Percentiles rank a stretch among this genome's conserved stretches.
Conservation (phyloP, 1,140 invertebrate species). For the Rhagoletis zephyria region DNA sequence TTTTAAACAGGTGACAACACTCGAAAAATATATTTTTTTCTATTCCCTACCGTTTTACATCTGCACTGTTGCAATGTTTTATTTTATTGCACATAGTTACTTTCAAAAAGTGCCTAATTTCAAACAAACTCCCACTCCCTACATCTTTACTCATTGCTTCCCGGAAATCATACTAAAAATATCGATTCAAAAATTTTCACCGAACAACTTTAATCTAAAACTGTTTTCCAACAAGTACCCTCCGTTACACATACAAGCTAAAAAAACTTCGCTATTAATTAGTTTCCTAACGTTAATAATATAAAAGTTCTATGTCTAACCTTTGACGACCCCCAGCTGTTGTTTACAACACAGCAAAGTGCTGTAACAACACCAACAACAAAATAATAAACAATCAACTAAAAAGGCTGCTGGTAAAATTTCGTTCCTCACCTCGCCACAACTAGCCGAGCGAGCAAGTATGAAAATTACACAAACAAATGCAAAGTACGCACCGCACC, state of each 20-base stretch:
- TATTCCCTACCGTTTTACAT: no score
- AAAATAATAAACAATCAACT: background rate
- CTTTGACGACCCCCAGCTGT: background rate
- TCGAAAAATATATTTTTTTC: no score
- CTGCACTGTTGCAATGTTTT: no score
- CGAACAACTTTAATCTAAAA: no score
- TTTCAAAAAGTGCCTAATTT: no score
- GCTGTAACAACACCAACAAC: background rate
- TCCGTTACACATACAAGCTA: background rate
- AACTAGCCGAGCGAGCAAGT: background rate
- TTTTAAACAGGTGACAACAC: no score
- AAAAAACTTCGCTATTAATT: slow-evolving; percentile 24
- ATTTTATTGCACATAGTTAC: no score
- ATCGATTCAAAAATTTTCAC: no score
- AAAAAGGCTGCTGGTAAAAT: slow-evolving; percentile 29
- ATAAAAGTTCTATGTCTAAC: slow-evolving; percentile 37
- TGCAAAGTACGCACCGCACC: background rate
- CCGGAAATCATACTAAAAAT: no score
- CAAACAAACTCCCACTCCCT: no score
- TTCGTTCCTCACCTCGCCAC: background rate
- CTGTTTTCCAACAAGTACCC: no score
- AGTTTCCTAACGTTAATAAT: slow-evolving; percentile 30
- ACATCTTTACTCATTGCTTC: no score
- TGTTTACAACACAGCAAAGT: background rate
- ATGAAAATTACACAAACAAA: background rate